phyloP scores from a whole-genome alignment of 2,797 vertebrate genomes.

The Karalla daura region DNA sequence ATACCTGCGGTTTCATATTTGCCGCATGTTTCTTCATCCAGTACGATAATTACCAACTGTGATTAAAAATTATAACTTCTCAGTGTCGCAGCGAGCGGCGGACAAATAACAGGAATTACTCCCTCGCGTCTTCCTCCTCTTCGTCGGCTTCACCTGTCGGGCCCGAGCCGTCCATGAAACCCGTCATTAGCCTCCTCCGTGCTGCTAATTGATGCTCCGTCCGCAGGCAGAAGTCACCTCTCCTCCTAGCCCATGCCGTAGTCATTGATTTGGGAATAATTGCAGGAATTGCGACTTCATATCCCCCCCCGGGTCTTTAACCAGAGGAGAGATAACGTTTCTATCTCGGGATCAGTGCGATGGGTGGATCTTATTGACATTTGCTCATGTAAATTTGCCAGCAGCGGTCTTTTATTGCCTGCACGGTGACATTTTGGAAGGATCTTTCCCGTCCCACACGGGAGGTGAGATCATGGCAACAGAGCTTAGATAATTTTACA shows the following conservation, averaged over 20 bases:
- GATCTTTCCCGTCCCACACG: slow-evolving; percentile 36
- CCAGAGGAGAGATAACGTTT: background rate
- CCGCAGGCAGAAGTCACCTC: slow-evolving; percentile 29
- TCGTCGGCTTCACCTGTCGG: slow-evolving; percentile 20
- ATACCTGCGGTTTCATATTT: background rate
- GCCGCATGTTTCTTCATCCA: background rate
- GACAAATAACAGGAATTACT: slow-evolving; percentile 59
- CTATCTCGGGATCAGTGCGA: no score
- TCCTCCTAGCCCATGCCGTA: no score
- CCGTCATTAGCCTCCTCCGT: slow-evolving; percentile 40
- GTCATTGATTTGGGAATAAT: background rate
- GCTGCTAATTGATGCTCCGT: slow-evolving; percentile 43
- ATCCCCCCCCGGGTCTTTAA: background rate
- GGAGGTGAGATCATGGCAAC: slow-evolving; percentile 48
- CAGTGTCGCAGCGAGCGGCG: slow-evolving; percentile 35
- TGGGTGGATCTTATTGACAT: slow-evolving; percentile 80
- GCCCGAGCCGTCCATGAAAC: slow-evolving; percentile 28
- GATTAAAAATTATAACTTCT: slow-evolving; percentile 57
- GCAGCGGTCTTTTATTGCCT: slow-evolving; percentile 65
- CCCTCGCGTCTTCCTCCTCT: background rate
- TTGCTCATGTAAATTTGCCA: slow-evolving; percentile 76
- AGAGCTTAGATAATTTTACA: slow-evolving; percentile 44
- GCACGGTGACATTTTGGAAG: slow-evolving; percentile 74
- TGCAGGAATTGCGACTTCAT: background rate
- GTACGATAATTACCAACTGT: slow-evolving; percentile 46